Evolutionary conservation across 2,797 vertebrate genomes (phyloP).

Genomic region (Chanos chanos): DNA sequence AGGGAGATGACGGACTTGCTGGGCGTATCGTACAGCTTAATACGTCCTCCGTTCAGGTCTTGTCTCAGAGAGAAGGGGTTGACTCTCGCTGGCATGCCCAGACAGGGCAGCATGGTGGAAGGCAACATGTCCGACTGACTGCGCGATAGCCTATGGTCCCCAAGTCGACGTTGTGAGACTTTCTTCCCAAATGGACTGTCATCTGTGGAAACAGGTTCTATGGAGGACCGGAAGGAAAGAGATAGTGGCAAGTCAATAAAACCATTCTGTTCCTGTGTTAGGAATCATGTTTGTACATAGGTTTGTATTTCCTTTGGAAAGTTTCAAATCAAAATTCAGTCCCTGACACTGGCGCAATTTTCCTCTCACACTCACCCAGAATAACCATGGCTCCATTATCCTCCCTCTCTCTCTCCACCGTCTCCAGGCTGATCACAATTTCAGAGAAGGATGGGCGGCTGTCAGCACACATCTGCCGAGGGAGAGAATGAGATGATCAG

Average conservation of each 20-base stretch:
- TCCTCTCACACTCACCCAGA: slow-evolving; percentile 46
- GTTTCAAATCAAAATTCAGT: no score
- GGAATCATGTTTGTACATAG: no score
- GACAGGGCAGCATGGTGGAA: slow-evolving; percentile 43
- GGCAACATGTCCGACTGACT: slow-evolving; percentile 77
- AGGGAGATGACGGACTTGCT: slow-evolving; percentile 77
- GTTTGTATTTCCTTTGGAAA: no score
- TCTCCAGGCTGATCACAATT: slow-evolving; percentile 79
- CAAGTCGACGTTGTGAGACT: slow-evolving; percentile 59
- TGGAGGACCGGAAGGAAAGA: neutral
- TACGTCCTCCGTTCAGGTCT: slow-evolving; percentile 80
- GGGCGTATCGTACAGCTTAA: slow-evolving; percentile 80
- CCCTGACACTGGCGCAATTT: no score
- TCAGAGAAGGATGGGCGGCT: slow-evolving; percentile 81
- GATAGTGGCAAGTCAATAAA: neutral
- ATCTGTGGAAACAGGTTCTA: slow-evolving; percentile 49
- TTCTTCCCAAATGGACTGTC: slow-evolving; percentile 62
- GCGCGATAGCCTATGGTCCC: slow-evolving; percentile 68
- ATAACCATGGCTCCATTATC: slow-evolving; percentile 43
- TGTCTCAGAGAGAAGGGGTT: slow-evolving; percentile 84
- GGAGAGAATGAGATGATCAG: no score
- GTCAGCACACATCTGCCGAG: slow-evolving; percentile 78
- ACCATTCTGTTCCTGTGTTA: no score
- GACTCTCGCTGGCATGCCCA: slow-evolving; percentile 62
- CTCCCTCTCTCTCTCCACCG: slow-evolving; percentile 40